Evolutionary conservation across 2,797 vertebrate genomes (phyloP).

Genomic region (Antrozous pallidus): DNA sequence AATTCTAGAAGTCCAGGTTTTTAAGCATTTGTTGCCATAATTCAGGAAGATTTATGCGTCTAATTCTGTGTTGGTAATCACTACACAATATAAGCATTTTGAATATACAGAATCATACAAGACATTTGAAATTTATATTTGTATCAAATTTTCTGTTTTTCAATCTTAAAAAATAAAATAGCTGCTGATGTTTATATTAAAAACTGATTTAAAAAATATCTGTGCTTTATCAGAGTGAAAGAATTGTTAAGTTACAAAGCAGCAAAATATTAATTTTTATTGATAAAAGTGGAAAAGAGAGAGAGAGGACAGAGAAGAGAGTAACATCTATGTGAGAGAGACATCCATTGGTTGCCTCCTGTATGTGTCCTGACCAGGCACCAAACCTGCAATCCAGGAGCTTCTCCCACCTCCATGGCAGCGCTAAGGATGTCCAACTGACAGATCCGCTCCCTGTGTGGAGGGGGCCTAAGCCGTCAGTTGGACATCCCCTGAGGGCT

Average conservation of each 20-base stretch:
- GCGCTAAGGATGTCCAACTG: no score
- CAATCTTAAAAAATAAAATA: background rate
- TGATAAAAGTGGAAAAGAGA: background rate
- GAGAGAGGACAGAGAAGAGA: background rate
- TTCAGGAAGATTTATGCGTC: background rate
- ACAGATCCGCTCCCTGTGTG: no score
- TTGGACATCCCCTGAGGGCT: no score
- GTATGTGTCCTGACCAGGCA: background rate
- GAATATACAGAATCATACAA: background rate
- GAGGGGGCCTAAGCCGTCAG: no score
- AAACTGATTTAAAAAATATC: background rate
- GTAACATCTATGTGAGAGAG: background rate
- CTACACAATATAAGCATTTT: background rate
- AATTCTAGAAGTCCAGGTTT: background rate
- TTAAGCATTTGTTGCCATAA: conserved; percentile 2
- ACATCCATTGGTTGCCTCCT: background rate
- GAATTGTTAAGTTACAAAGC: background rate
- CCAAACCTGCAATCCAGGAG: background rate
- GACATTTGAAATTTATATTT: background rate
- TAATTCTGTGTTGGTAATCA: background rate
- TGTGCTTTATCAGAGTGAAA: conserved; percentile 9
- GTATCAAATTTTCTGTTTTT: background rate
- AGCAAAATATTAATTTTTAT: background rate
- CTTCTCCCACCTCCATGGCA: no score
- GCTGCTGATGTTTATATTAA: background rate